Conservation (phyloP, 2,888 invertebrate genomes). For the Eucera pruinosa region DNA sequence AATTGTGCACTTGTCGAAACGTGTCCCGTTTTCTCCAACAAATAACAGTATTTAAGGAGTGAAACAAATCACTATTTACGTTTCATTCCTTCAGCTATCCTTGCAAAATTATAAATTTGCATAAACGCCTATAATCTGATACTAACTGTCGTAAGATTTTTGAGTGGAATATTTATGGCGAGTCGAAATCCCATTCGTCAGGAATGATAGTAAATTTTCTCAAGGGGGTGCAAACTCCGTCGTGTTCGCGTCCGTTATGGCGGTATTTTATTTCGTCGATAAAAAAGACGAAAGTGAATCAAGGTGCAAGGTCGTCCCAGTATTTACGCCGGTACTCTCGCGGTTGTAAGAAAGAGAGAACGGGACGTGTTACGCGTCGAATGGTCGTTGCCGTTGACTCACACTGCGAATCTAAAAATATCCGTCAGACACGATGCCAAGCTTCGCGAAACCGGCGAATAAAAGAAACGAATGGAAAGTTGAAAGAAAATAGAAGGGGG, state of each 20-base stretch:
- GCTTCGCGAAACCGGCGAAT: conserved; percentile 32
- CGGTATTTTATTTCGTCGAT: background rate
- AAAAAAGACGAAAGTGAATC: conserved; percentile 31
- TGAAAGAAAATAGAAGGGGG: background rate
- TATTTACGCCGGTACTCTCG: conserved; percentile 47
- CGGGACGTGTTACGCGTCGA: conserved; percentile 62
- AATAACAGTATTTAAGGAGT: too few species aligned
- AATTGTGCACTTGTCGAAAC: too few species aligned
- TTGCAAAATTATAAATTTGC: too few species aligned
- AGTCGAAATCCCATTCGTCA: too few species aligned
- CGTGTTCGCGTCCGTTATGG: background rate
- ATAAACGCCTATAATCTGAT: too few species aligned
- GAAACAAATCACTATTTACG: too few species aligned
- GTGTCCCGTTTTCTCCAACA: too few species aligned
- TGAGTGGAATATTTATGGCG: conserved; percentile 30
- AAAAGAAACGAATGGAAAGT: conserved; percentile 8
- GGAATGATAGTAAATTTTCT: background rate
- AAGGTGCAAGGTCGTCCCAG: conserved; percentile 48
- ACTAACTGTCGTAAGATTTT: too few species aligned
- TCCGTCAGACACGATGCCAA: conserved; percentile 42
- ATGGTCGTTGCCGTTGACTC: conserved; percentile 64
- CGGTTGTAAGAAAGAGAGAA: conserved; percentile 49
- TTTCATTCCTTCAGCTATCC: too few species aligned
- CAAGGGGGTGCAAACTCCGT: background rate
- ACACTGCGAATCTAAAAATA: conserved; percentile 68